Percentiles rank a stretch among this genome's conserved stretches.
phyloP scores from a whole-genome alignment of 2,888 invertebrate species.

The Drosophila subsilvestris region DNA sequence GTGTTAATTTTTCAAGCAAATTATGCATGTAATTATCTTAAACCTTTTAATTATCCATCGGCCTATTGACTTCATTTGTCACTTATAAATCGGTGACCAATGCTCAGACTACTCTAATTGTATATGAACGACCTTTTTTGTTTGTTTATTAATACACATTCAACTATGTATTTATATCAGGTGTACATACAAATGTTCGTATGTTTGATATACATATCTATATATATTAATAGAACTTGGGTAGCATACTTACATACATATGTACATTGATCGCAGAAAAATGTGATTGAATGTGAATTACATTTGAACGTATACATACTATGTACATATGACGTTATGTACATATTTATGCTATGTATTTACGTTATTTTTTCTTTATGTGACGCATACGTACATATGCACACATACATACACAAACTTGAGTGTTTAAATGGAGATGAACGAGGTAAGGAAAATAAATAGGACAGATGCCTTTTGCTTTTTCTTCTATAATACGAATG shows the following conservation, averaged over 20 bases:
- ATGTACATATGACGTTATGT: background rate
- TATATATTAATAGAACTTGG: background rate
- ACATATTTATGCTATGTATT: background rate
- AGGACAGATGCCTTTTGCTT: too few species aligned
- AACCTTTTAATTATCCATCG: too few species aligned
- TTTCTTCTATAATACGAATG: too few species aligned
- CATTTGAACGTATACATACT: background rate
- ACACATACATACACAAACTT: too few species aligned
- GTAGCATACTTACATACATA: background rate
- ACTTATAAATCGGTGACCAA: too few species aligned
- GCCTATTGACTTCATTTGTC: too few species aligned
- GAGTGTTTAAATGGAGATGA: background rate
- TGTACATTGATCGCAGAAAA: background rate
- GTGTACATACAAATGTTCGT: too few species aligned
- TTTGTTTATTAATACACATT: conserved; percentile 1
- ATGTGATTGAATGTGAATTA: background rate
- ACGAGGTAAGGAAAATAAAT: background rate
- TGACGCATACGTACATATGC: too few species aligned
- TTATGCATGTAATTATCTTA: too few species aligned
- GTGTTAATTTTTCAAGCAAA: too few species aligned
- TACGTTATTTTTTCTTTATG: background rate
- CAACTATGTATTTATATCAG: background rate
- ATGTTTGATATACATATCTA: background rate
- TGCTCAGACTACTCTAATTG: too few species aligned
- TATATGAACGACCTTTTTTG: background rate